These are phyloP conservation scores for Lasioglossum baleicum DNA, from an alignment of 1,140 invertebrate species.

Conservation along the genomic window DNA sequence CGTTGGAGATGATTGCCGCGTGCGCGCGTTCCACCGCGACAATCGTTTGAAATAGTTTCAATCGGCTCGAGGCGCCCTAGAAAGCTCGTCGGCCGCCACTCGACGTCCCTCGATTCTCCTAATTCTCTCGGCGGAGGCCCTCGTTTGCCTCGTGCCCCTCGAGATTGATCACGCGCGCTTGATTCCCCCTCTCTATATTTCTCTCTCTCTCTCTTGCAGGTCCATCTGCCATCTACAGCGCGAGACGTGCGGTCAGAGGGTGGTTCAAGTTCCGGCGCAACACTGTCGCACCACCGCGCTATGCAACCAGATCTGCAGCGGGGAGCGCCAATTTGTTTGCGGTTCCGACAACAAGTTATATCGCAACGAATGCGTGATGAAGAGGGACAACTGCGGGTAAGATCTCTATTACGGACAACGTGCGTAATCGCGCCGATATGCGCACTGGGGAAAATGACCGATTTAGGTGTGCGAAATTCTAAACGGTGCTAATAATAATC, in stretches of 20 bases:
- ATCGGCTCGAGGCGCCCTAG: background rate
- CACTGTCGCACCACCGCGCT: constrained; percentile 91
- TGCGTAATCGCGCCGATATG: too few species aligned
- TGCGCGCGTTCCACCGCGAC: background rate
- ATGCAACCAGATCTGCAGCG: constrained; percentile 88
- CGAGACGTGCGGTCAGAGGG: constrained; percentile 91
- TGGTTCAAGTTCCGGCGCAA: constrained; percentile 88
- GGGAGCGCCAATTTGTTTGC: constrained; percentile 90
- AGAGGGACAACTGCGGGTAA: constrained; percentile 93
- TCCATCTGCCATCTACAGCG: constrained; percentile 93
- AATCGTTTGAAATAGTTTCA: background rate
- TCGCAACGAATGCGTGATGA: constrained; percentile 95
- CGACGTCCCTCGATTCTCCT: background rate
- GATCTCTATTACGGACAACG: background rate
- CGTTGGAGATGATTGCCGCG: background rate
- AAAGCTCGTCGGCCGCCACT: background rate
- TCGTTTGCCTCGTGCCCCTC: background rate
- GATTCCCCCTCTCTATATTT: too few species aligned
- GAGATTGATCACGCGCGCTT: background rate
- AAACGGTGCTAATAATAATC: too few species aligned
- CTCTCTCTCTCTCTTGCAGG: constrained; percentile 71
- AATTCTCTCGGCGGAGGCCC: too few species aligned
- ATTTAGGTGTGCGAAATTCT: too few species aligned
- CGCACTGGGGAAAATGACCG: too few species aligned
- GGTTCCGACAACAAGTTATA: constrained; percentile 96